A percentile compares a stretch with the other conserved stretches of the same genome.
These are phyloP conservation scores for Setophaga coronata DNA, from an alignment of 2,113 vertebrate genomes.

Conservation along the genomic window DNA sequence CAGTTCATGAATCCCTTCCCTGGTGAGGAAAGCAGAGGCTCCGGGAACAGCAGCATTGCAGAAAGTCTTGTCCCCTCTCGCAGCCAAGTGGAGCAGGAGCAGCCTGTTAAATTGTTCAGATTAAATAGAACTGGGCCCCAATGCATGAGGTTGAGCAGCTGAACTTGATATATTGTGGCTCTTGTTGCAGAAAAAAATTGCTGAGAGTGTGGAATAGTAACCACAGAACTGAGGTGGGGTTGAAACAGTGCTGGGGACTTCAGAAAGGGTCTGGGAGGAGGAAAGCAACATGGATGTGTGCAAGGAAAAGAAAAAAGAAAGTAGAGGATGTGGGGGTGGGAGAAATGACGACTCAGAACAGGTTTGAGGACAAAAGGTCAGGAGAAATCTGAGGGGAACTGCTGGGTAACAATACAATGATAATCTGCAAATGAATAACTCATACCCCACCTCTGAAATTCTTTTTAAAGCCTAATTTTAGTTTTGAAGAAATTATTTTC, in stretches of 20 bases:
- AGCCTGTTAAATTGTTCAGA: background rate
- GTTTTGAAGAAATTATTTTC: background rate
- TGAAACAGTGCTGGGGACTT: background rate
- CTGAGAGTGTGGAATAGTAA: background rate
- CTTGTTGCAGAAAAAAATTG: background rate
- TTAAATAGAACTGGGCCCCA: background rate
- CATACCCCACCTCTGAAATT: background rate
- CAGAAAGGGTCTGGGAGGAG: background rate
- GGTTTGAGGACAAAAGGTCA: background rate
- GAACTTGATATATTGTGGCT: accelerated
- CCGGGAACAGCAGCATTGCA: background rate
- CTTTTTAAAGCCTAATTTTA: background rate
- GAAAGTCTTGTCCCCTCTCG: background rate
- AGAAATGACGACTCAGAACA: background rate
- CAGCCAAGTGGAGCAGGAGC: background rate
- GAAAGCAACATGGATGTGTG: background rate
- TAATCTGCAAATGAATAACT: background rate
- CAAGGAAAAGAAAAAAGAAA: background rate
- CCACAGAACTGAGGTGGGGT: background rate
- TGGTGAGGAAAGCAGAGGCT: background rate
- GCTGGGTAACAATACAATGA: background rate
- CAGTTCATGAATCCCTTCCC: background rate
- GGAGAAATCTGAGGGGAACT: background rate
- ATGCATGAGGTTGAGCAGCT: background rate
- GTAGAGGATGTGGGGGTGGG: background rate